Percentiles rank a stretch among this genome's conserved stretches.
phyloP scores from a whole-genome alignment of 2,888 invertebrate species.

The Oeneis ivallda region DNA sequence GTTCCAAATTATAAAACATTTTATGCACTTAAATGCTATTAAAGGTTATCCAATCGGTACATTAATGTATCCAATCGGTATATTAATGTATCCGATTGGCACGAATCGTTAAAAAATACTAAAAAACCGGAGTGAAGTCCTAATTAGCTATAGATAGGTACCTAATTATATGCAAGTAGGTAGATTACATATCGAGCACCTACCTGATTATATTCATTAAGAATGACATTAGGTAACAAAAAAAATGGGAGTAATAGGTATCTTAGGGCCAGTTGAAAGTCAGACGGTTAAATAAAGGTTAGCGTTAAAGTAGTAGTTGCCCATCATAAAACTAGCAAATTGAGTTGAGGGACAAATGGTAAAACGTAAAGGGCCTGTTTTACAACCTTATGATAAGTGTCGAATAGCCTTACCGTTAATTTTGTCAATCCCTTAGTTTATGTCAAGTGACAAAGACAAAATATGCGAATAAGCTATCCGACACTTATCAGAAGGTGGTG shows the following conservation, averaged over 20 bases:
- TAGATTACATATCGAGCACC: constrained; percentile 18
- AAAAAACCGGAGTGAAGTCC: constrained; percentile 42
- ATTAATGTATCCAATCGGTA: constrained; percentile 63
- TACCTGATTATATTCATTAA: constrained; percentile 11
- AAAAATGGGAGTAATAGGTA: too few species aligned
- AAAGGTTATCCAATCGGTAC: constrained; percentile 58
- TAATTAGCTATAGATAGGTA: constrained; percentile 38
- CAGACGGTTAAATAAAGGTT: too few species aligned
- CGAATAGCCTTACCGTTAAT: too few species aligned
- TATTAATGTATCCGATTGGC: constrained; percentile 63
- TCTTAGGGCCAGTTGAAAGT: too few species aligned
- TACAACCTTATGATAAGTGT: too few species aligned
- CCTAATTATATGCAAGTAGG: constrained; percentile 14
- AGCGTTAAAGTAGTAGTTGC: too few species aligned
- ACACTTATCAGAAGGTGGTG: too few species aligned
- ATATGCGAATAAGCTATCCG: too few species aligned
- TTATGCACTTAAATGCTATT: constrained; percentile 56
- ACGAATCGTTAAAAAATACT: constrained; percentile 51
- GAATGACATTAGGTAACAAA: background rate
- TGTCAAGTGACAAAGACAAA: too few species aligned
- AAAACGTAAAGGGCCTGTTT: too few species aligned
- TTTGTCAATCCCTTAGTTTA: too few species aligned
- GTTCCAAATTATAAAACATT: constrained; percentile 51
- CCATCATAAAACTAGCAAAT: background rate
- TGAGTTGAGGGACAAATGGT: too few species aligned